phyloP scores from a whole-genome alignment of 2,797 vertebrate species.

The Acipenser ruthenus region DNA sequence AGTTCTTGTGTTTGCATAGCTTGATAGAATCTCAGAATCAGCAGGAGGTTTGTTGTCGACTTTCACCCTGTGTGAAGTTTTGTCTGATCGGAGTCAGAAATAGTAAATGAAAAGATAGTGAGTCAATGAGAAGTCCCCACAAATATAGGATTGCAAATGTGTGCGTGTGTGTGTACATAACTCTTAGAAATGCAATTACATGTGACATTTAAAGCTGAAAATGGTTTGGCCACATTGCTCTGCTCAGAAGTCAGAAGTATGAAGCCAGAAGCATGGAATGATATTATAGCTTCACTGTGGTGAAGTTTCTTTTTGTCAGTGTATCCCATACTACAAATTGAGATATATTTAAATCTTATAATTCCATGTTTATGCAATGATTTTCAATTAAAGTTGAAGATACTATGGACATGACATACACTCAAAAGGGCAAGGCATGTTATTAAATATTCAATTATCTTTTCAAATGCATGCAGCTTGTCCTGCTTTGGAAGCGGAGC shows the following conservation, averaged over 20 bases:
- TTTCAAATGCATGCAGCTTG: slow-evolving; percentile 29
- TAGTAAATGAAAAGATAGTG: no score
- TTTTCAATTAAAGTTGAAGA: slow-evolving; percentile 19
- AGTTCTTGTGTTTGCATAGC: no score
- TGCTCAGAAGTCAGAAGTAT: neutral
- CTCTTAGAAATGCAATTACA: slow-evolving; percentile 5
- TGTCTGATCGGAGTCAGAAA: no score
- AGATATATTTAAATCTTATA: slow-evolving; percentile 34
- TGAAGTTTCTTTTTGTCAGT: neutral
- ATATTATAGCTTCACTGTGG: neutral
- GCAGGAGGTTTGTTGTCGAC: no score
- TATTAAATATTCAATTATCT: slow-evolving; percentile 52
- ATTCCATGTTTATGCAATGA: slow-evolving; percentile 21
- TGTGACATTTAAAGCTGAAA: slow-evolving; percentile 9
- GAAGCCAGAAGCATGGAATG: neutral
- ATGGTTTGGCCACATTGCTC: neutral
- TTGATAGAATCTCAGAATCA: no score
- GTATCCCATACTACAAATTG: neutral
- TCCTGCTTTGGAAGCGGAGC: slow-evolving; percentile 19
- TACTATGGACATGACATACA: slow-evolving; percentile 8
- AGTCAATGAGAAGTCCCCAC: no score
- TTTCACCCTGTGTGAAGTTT: no score
- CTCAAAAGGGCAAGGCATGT: slow-evolving; percentile 14
- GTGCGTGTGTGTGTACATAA: neutral
- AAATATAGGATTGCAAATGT: no score